Conservation (phyloP, 1,140 invertebrate species). For the Scaptomyza graminum region DNA sequence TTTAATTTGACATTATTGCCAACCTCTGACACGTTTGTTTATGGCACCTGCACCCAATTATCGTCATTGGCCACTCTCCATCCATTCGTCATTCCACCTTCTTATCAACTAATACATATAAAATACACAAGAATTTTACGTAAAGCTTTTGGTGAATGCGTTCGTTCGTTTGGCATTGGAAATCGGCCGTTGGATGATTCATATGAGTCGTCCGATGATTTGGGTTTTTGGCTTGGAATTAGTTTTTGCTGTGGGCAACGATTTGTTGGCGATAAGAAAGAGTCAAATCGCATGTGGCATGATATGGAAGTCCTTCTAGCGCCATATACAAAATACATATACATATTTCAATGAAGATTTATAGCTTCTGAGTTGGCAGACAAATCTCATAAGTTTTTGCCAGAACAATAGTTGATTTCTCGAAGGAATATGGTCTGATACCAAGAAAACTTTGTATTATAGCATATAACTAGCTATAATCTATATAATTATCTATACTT, state of each 20-base stretch:
- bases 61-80: neutral
- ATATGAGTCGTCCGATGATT: neutral
- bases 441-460: too few species aligned
- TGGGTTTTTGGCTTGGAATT: neutral
- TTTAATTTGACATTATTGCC: neutral
- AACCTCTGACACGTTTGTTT: constrained; percentile 5
- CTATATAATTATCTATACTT: too few species aligned
- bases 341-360: too few species aligned
- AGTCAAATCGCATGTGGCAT: neutral
- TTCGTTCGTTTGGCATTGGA: neutral
- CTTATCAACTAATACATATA: constrained; percentile 29
- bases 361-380: neutral
- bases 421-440: too few species aligned
- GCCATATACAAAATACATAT: too few species aligned
- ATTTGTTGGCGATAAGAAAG: constrained; percentile 31
- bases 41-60: neutral
- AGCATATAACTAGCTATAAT: too few species aligned
- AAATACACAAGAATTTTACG: constrained; percentile 35
- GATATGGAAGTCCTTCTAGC: too few species aligned
- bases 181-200: constrained; percentile 22
- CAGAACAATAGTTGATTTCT: too few species aligned
- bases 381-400: neutral
- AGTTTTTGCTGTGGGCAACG: constrained; percentile 5
- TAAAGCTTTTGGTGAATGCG: constrained; percentile 39
- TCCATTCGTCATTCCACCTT: constrained; percentile 18